Base-by-base conservation (phyloP, 2,113 vertebrate species). In the Myotis brandtii region DNA sequence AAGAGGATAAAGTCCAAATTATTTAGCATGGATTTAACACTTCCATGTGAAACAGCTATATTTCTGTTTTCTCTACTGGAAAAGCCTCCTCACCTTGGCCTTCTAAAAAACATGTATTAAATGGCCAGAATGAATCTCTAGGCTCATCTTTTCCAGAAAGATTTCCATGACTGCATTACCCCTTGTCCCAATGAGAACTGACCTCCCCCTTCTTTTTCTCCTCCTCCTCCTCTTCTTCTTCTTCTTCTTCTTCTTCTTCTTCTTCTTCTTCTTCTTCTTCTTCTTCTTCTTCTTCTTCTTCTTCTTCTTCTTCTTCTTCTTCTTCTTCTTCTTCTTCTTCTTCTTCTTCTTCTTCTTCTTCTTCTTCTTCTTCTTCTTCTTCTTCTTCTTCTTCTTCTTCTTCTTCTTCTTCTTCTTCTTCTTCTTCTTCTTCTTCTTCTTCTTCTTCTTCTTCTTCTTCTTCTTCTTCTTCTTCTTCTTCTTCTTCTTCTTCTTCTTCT, bases 401-500 rank as follows among this genome's bases (percentile, higher is more conserved):
- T 5, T 4, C 4, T 5, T 40, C 40, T 5, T 4, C 40, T 5
- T 40, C 40, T 5, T 4, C 40, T 5, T 4, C 40, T 5, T 4
- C 40, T 5, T 4, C 40, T 5, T 4, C 40, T 5, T 4, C 40
- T 5, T 4, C 40, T 5, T 4, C 40, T 5, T 4, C 40, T 43
- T 6, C 40, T 43, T 1, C 40, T 43, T 1, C 40, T 43, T 43
- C 40, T 43, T 43, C 40, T 43, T 43, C 40, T 43, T 40, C 40
- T 40, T 40, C 40, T 40, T 40, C 40, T 40, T 40, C 40, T 40
- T 40, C 40, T 40, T 40, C 40, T 40, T 40, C 40, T 40, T 40
- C 40, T 40, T 40, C 40, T 40, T 40, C 40, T 40, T 40, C 40
- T 40, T 40, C 40, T 40, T 40, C 40, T 40, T 40, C 40, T 40